These are phyloP conservation scores for Drosophila hydei DNA, from an alignment of 1,140 invertebrate species.

Conservation along the genomic window DNA sequence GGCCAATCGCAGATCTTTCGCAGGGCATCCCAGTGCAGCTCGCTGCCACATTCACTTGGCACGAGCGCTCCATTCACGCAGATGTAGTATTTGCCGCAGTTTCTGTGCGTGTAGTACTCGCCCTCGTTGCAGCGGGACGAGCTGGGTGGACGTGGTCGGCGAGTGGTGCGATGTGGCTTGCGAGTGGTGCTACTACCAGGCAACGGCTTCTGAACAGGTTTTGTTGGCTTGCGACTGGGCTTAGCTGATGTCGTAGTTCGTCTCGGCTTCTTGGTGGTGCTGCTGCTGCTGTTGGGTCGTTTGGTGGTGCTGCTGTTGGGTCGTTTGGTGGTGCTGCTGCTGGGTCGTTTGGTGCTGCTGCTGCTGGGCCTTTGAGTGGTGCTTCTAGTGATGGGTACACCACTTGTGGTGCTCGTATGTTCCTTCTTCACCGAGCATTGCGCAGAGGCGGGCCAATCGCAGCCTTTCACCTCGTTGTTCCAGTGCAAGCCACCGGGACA, in stretches of 20 bases:
- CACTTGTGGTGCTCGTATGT: conserved; percentile 31
- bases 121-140: conserved; percentile 83
- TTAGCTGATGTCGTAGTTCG: conserved; percentile 31
- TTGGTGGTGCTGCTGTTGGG: conserved; percentile 18
- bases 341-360: conserved; percentile 20
- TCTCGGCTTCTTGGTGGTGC: conserved; percentile 34
- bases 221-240: conserved; percentile 39
- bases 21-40: conserved; percentile 90
- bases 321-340: conserved; percentile 8
- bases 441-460: conserved; percentile 91
- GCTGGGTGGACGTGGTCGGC: conserved; percentile 40
- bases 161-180: conserved; percentile 42
- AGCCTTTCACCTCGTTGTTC: conserved; percentile 86
- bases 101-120: conserved; percentile 84
- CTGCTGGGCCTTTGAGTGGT: conserved; percentile 13
- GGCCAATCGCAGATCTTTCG: conserved; percentile 90
- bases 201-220: conserved; percentile 6
- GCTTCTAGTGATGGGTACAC: conserved; percentile 7
- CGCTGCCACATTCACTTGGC: conserved; percentile 86
- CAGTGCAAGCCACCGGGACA: conserved; percentile 93
- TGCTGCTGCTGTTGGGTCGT: conserved; percentile 15
- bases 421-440: conserved; percentile 85
- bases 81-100: conserved; percentile 82
- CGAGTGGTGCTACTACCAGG: background rate
- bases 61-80: conserved; percentile 71